Evolutionary conservation across 2,888 invertebrate species (phyloP).

Genomic region (Exocentrus adspersus): DNA sequence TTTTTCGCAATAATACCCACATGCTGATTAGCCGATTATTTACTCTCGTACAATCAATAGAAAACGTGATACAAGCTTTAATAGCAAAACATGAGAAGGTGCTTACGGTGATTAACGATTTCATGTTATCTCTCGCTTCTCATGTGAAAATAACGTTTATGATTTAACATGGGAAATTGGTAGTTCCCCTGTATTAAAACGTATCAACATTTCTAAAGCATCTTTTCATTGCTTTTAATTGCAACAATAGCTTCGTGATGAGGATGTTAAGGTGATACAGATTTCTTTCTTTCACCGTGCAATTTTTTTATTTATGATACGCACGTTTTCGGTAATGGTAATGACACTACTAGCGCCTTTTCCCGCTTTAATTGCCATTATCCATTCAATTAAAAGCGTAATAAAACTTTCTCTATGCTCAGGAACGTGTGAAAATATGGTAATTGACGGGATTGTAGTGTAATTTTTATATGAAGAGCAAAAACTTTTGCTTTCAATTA

Average conservation of each 20-base stretch:
- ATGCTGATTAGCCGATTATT: neutral
- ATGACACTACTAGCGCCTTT: conserved; percentile 1
- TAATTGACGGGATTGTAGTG: conserved; percentile 2
- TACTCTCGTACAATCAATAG: neutral
- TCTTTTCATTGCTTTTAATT: neutral
- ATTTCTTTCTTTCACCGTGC: conserved; percentile 8
- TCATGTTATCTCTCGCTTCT: neutral
- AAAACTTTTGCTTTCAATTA: conserved; percentile 15
- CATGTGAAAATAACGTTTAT: neutral
- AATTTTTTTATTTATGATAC: neutral
- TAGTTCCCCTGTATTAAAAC: too few relatives aligned
- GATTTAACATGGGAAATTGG: too few relatives aligned
- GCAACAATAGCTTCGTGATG: conserved; percentile 1
- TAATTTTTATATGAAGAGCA: neutral
- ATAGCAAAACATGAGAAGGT: conserved; percentile 1
- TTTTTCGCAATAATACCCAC: conserved; percentile 1
- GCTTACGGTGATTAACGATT: conserved; percentile 10
- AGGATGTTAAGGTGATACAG: neutral
- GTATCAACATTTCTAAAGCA: too few relatives aligned
- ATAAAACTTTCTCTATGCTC: conserved; percentile 19
- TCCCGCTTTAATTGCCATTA: neutral
- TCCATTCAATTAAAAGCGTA: conserved; percentile 9
- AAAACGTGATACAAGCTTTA: conserved; percentile 9
- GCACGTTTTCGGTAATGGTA: conserved; percentile 6
- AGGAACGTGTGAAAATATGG: conserved; percentile 21